Base-by-base conservation (phyloP, 2,113 vertebrate genomes). In the Nibea albiflora region DNA sequence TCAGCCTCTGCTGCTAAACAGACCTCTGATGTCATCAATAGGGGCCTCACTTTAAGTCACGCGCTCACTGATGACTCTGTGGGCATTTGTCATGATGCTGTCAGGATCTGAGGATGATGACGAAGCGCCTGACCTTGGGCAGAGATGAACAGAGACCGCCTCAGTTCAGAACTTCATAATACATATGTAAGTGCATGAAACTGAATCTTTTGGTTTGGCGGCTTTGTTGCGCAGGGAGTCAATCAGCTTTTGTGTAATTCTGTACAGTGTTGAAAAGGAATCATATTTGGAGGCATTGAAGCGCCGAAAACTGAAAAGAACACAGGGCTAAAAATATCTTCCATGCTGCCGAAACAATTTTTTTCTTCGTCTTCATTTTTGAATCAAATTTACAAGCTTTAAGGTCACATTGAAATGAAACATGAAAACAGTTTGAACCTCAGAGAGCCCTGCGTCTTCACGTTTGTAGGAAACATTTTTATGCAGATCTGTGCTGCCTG, bases 21-120 rank as follows among this genome's bases (percentile, higher is more conserved):
- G 7, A 67, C 22, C 53, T 70, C 66, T 92, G 79, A 92, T 79
- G 79, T 90, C 71, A 90, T 66, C 71, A 54, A 4, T 72, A 58
- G 16, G 15, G 44, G 74, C 24, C 77, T n/a, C 39, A 39, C 68
- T 57, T 76, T 70, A 52, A 80, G 83, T 86, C 77, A 87, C 22
- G 19, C 15, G 22, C 39, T 67, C 17, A 16, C 50, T 17, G 54
- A 78, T 80, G 86, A 86, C 52, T 78, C 70, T 5, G 53, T 15
- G 68, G 64, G 58, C 19, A 68, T 88, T 81, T 68, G 68, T 90
- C 88, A 90, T 75, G 24, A 26, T 62, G 17, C 50, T 81, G 77
- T 69, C 73, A 24, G 75, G 76, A 80, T 78, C 42, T 47, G 63
- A 74, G 67, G 84, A 47, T 63, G 67, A 20, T 89, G 90, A 89